A percentile compares a stretch with the other conserved stretches of the same genome.
phyloP scores from a whole-genome alignment of 2,797 vertebrate genomes.

The Merluccius polli region DNA sequence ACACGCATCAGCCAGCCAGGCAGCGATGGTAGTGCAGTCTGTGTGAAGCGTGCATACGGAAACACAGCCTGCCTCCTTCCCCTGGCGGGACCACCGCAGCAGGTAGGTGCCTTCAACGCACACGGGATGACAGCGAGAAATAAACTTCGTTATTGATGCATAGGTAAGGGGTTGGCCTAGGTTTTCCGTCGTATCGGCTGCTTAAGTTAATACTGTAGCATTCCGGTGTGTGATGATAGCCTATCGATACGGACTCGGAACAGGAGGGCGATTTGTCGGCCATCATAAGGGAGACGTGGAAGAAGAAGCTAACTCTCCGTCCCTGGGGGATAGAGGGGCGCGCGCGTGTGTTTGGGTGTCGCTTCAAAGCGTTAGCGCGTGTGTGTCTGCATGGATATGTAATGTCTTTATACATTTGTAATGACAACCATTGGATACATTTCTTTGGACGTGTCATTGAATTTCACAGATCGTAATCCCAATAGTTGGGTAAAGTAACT shows the following conservation, averaged over 20 bases:
- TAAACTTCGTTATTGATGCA: too few species aligned
- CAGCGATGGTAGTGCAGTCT: not conserved
- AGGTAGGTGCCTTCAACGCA: not conserved
- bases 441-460: not conserved
- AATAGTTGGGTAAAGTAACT: too few species aligned
- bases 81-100: not conserved
- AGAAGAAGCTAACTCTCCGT: not conserved
- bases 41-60: not conserved
- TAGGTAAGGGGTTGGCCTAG: too few species aligned
- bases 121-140: not conserved
- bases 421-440: too few species aligned
- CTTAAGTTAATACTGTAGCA: too few species aligned
- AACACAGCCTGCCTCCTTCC: not conserved
- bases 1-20: not conserved
- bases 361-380: not conserved
- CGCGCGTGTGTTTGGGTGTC: not conserved
- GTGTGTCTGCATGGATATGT: not conserved
- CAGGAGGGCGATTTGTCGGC: not conserved
- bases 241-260: not conserved
- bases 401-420: not conserved
- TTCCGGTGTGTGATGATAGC: not conserved
- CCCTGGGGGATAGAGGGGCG: not conserved
- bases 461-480: too few species aligned
- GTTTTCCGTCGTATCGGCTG: too few species aligned
- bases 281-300: not conserved